Evolutionary conservation across 2,113 vertebrate genomes (phyloP).

Genomic region (Puntigrus tetrazona): DNA sequence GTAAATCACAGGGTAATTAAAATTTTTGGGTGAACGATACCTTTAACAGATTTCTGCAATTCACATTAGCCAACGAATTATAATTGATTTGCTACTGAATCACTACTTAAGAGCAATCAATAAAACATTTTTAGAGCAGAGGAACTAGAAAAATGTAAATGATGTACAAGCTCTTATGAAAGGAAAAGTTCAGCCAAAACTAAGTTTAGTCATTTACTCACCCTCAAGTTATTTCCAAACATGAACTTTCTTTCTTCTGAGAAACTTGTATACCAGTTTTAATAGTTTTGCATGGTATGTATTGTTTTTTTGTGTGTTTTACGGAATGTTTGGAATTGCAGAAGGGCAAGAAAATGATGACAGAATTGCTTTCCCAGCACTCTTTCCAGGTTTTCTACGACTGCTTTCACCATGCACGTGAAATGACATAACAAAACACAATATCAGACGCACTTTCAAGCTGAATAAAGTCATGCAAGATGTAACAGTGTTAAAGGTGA

Average conservation of each 20-base stretch:
- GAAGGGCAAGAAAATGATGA: too few relatives aligned
- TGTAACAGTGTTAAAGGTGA: slow-evolving; percentile 36
- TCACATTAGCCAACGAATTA: too few relatives aligned
- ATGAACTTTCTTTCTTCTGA: not conserved
- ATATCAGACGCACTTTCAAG: not conserved
- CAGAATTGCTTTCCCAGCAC: too few relatives aligned
- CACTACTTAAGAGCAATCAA: too few relatives aligned
- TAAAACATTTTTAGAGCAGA: too few relatives aligned
- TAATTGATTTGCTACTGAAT: too few relatives aligned
- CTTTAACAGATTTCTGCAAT: not conserved
- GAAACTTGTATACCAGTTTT: not conserved
- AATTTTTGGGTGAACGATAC: not conserved
- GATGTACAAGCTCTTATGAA: too few relatives aligned
- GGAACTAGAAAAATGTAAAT: too few relatives aligned
- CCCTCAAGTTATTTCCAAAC: not conserved
- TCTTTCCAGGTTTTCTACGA: not conserved
- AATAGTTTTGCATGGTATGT: too few relatives aligned
- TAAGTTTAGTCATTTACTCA: too few relatives aligned
- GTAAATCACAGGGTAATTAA: not conserved
- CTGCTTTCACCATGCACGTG: not conserved
- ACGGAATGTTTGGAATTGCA: not conserved
- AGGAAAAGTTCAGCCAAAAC: not conserved
- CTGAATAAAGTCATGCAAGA: not conserved
- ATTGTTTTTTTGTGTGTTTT: not conserved
- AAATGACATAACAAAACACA: not conserved